Conservation (phyloP, 2,888 invertebrate species). For the Nemotelus nigrinus region DNA sequence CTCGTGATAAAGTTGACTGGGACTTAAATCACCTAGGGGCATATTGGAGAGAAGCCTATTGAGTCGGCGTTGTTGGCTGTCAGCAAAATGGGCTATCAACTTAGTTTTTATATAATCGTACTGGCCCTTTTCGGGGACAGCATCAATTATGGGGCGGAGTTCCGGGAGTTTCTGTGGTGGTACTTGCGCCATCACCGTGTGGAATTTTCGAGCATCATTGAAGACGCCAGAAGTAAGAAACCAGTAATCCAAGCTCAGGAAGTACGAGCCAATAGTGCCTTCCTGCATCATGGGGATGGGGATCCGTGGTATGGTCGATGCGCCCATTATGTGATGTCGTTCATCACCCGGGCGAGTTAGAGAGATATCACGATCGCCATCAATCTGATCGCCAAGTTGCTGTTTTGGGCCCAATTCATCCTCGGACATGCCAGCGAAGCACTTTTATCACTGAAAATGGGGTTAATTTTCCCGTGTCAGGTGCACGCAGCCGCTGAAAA, state of each 20-base stretch:
- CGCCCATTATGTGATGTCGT: not conserved
- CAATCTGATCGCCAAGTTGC: no score
- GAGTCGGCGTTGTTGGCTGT: not conserved
- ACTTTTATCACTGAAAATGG: not conserved
- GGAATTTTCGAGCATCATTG: no score
- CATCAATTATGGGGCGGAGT: not conserved
- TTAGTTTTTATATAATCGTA: not conserved
- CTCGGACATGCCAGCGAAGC: no score
- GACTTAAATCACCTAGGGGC: not conserved
- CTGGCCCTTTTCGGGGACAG: not conserved
- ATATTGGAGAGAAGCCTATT: not conserved
- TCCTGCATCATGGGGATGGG: not conserved
- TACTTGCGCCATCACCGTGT: not conserved
- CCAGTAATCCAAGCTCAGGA: no score
- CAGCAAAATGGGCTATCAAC: not conserved
- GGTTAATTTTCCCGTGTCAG: not conserved
- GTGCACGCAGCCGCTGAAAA: not conserved
- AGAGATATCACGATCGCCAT: no score
- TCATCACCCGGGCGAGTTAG: not conserved
- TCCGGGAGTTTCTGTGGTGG: not conserved
- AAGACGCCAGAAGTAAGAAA: no score
- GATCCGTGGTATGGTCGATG: not conserved
- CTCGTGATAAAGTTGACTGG: not conserved
- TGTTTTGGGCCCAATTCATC: no score
- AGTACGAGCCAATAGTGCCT: no score